Base-by-base conservation (phyloP, 2,113 vertebrate genomes). In the Trinectes maculatus region DNA sequence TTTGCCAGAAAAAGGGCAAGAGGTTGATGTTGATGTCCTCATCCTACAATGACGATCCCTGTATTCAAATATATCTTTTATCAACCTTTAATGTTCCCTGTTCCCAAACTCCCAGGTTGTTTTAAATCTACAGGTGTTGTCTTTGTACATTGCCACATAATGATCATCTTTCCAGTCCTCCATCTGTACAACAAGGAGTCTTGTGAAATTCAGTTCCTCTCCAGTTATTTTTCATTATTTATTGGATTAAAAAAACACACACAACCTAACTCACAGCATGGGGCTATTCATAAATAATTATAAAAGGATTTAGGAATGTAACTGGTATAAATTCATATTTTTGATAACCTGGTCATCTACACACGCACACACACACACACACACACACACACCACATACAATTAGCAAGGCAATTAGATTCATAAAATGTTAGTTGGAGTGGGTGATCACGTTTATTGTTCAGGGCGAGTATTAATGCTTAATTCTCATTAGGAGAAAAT, bases 211-310 rank as follows among this genome's bases (percentile, higher is more conserved):
- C 6, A 47, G n/a, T 26, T 48, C 2, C 2, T 48, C 8, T 48
- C 24, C 3, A 28, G 1, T 26, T n/a, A 6, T 54, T 70, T 52
- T 5, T 16, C 52, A 5, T n/a, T 47, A 47, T 71, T 70, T 72
- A 64, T 70, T 52, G 53, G 33, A 18, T 37, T 60, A 42, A 54
- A 42, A 68, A 26, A 51, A 42, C 55, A 52, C 55, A 52, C 42
- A 22, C 0, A 6, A 21, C 46, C 47, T 57, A 3, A 28, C 37
- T 60, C 61, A 33, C 75, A 67, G 55, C 69, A 39, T 12, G 58
- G 58, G 13, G 36, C 44, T 59, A 58, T 54, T 68, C 70, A 72
- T 78, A 24, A 33, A 65, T 80, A 77, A 77, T 75, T 72, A 60
- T 48, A 59, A 75, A 57, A 69, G 54, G 73, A 83, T 78, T 72